A percentile compares a stretch with the other conserved stretches of the same genome.
These are phyloP conservation scores for Pavo muticus DNA, from an alignment of 2,113 vertebrate genomes.

Conservation along the genomic window DNA sequence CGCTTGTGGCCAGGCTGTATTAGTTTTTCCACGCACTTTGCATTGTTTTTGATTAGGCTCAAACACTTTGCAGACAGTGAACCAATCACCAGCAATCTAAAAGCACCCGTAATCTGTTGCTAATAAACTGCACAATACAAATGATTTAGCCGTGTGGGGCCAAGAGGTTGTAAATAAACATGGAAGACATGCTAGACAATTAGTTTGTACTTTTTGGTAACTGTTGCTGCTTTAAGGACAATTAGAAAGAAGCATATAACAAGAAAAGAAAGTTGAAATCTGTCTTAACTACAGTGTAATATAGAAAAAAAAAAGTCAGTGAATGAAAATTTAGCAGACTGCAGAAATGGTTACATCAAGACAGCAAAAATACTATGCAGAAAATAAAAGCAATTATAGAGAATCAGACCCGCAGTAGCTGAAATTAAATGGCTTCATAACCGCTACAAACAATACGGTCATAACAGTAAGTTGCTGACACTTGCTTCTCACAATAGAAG, in stretches of 20 bases:
- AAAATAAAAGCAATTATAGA: neutral
- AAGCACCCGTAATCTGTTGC: no score
- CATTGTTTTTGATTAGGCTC: no score
- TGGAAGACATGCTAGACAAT: no score
- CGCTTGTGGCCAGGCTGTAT: no score
- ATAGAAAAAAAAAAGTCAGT: neutral
- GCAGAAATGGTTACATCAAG: neutral
- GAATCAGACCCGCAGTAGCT: neutral
- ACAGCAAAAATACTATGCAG: neutral
- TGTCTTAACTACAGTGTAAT: neutral
- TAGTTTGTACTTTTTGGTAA: neutral
- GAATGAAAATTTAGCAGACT: neutral
- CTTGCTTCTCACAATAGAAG: neutral
- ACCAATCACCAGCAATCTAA: no score
- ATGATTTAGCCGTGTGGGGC: no score
- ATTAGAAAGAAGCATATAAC: neutral
- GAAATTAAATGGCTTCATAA: neutral
- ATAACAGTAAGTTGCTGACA: neutral
- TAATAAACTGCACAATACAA: no score
- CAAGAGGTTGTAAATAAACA: no score
- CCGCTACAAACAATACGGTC: neutral
- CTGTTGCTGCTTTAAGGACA: neutral
- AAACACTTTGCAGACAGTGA: no score
- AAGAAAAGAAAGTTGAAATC: neutral
- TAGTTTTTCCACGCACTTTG: no score